These are phyloP conservation scores for Agapornis canus DNA, from an alignment of 2,797 vertebrate species.

Conservation along the genomic window DNA sequence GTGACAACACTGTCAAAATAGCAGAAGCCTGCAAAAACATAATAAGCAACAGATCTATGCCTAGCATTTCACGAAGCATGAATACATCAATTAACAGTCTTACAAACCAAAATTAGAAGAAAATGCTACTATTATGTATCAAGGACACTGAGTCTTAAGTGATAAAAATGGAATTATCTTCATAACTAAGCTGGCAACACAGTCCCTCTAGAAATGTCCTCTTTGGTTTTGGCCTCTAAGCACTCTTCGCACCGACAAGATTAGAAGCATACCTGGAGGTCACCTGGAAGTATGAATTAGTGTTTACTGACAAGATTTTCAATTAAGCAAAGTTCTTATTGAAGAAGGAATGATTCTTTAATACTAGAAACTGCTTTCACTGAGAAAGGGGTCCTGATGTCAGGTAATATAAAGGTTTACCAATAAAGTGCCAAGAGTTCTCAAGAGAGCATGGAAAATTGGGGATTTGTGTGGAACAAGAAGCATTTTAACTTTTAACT, in stretches of 20 bases:
- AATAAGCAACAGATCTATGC: background rate
- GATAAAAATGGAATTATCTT: background rate
- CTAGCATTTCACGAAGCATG: background rate
- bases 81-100: background rate
- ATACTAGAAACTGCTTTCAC: background rate
- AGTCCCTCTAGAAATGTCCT: background rate
- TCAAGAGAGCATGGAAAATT: constrained; percentile 2
- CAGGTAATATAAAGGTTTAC: background rate
- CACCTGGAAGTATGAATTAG: background rate
- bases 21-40: background rate
- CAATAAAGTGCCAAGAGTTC: background rate
- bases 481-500: constrained; percentile 14
- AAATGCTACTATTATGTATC: background rate
- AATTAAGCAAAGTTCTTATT: background rate
- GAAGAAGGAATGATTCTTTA: background rate
- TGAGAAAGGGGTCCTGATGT: background rate
- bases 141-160: background rate
- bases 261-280: background rate
- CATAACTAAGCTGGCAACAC: background rate
- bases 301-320: background rate
- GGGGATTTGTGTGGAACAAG: constrained; percentile 9
- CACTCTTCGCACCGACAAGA: background rate
- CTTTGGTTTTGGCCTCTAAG: background rate
- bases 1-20: constrained; percentile 6
- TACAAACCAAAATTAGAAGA: background rate